Percentiles rank a stretch among this genome's conserved stretches.
These are phyloP conservation scores for Rhopalosiphum padi DNA, from an alignment of 1,140 invertebrate species.

Conservation along the genomic window DNA sequence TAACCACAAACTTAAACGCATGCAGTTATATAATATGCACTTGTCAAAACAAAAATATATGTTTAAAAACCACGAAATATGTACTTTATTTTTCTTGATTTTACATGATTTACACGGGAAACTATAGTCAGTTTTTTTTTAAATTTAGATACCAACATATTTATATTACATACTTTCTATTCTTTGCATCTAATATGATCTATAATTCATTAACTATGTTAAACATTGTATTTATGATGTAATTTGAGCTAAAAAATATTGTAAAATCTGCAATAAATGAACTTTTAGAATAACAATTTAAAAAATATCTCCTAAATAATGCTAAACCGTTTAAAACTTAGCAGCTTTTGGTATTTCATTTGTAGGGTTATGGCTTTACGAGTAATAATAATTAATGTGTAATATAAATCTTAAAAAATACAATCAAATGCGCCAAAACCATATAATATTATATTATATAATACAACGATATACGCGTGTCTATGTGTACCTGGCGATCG, in stretches of 20 bases:
- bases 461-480: neutral
- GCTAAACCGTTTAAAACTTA: neutral
- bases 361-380: neutral
- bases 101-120: neutral
- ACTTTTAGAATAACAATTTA: neutral
- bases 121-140: neutral
- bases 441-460: neutral
- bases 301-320: neutral
- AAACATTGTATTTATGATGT: neutral
- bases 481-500: slow-evolving; percentile 71
- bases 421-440: neutral
- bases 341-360: neutral
- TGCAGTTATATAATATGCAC: neutral
- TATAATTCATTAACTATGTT: neutral
- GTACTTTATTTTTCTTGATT: neutral
- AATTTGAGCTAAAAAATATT: neutral
- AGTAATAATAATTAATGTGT: neutral
- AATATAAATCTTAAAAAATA: neutral
- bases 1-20: neutral
- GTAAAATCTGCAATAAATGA: neutral
- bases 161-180: neutral
- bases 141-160: neutral
- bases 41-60: neutral
- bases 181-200: neutral
- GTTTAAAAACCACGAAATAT: neutral